Evolutionary conservation across 2,113 vertebrate species (phyloP), one percentile per base, ranked within the genome.

Genomic region (Passer domesticus): DNA sequence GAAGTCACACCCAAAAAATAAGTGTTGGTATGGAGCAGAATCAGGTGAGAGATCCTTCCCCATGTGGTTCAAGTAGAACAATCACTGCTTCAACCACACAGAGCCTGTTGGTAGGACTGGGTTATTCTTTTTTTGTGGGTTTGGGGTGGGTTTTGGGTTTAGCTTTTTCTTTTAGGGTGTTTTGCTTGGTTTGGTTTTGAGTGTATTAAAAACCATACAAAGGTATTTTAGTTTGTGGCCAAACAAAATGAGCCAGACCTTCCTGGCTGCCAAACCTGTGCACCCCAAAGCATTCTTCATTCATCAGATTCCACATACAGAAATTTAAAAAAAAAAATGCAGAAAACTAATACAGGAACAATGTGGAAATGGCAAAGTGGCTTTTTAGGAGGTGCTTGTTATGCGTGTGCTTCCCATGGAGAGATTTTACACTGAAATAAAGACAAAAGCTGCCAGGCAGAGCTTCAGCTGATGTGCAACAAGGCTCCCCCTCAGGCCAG

Each of bases 361-460:
- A 95, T 8, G 76, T 88, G 67, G 94, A 88, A 90, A 96, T 55
- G 78, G 52, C 55, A 81, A 94, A 93, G 83, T 85, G 90, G 86
- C 56, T 75, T 83, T 91, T 92, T 58, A 59, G 77, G 89, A 80
- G 62, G 89, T 25, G 87, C 59, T 62, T 60, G 76, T 79, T 69
- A 80, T 30, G 33, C 80, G 78, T 89, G 81, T 66, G 72, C 92
- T 92, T 86, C 76, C 91, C 91, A 93, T 62, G 62, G 39, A 35
- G 16, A 37, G 47, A 25, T 68, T 46, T 47, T 15, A 74, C n/a
- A 43, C 11, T 9, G 89, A 95, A 94, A 88, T 58, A 89, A 94
- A 96, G 81, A 89, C 28, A 80, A 39, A 35, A 87, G 86, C n/a
- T 83, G 77, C 81, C 64, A 88, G 83, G 77, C 74, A 66, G n/a